phyloP scores from a whole-genome alignment of 2,888 invertebrate genomes.

The Drosophila algonquin region DNA sequence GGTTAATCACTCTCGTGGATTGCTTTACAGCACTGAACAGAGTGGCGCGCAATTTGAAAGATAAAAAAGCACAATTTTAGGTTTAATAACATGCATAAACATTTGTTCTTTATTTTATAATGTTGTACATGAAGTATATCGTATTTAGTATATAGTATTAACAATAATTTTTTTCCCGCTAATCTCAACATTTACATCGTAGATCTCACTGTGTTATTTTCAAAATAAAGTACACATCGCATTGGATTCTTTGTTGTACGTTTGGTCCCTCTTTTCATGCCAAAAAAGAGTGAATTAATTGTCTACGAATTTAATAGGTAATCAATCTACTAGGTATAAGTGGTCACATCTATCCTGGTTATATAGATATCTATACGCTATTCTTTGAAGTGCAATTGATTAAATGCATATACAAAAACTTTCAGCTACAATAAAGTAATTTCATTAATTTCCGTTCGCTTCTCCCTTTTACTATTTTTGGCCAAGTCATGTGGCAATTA shows the following conservation, averaged over 20 bases:
- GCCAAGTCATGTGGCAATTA: slow-evolving; percentile 58
- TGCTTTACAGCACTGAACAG: not conserved
- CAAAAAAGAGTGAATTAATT: slow-evolving; percentile 75
- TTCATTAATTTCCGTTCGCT: slow-evolving; percentile 40
- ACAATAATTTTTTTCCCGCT: slow-evolving; percentile 54
- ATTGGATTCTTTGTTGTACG: slow-evolving; percentile 48
- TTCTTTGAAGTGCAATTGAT: slow-evolving; percentile 47
- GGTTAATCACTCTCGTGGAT: too few relatives aligned
- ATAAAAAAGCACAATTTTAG: not conserved
- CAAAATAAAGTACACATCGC: slow-evolving; percentile 70
- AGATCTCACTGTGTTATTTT: slow-evolving; percentile 56
- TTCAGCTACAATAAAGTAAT: slow-evolving; percentile 71
- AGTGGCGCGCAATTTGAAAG: not conserved
- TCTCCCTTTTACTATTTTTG: slow-evolving; percentile 30
- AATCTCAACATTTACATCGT: slow-evolving; percentile 63
- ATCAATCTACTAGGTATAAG: slow-evolving; percentile 46
- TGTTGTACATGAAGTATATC: slow-evolving; percentile 54
- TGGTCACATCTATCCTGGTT: slow-evolving; percentile 65
- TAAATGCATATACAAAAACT: slow-evolving; percentile 60
- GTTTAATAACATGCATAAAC: slow-evolving; percentile 63
- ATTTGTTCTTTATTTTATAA: slow-evolving; percentile 60
- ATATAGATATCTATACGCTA: slow-evolving; percentile 58
- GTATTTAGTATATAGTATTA: slow-evolving; percentile 60
- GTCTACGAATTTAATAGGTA: slow-evolving; percentile 44
- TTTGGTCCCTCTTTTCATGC: slow-evolving; percentile 75